Base-by-base conservation (phyloP, 2,888 invertebrate species). In the Rhingia campestris region DNA sequence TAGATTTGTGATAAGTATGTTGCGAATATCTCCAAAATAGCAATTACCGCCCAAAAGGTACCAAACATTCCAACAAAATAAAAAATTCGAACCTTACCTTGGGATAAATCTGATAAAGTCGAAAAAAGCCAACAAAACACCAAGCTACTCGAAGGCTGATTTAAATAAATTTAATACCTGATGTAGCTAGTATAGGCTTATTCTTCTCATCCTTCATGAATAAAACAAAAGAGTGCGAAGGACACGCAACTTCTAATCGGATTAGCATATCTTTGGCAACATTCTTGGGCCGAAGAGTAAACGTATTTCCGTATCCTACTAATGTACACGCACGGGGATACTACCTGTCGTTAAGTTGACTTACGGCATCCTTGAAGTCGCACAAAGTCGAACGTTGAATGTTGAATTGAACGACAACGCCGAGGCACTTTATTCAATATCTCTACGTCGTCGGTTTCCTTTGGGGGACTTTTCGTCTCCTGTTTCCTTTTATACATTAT, bases 371-470 rank as follows among this genome's bases (percentile, higher is more conserved):
- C 35, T 33, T 39, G 7, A 30, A 22, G 22, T 22, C 22, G 22
- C 22, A 22, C 9, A 30, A 12, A 14, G 43, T 59, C 66, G 45
- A 37, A 79, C 47, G 58, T 56, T 51, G 14, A 70, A 43, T 22
- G 22, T 22, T 22, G 22, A 45, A 5, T 12, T 47, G 47, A 47
- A 47, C 10, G 49, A 30, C 47, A 39, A 41, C 58, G 58, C 61
- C 41, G 39, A 61, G 75, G 63, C 51, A 69, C 54, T 69, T 80
- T 80, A 80, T 61, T 80, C 73, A 80, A 80, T 67, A 80, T 67
- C 67, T 12, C 43, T 22, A 22, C n/a, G 43, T 4, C 12, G 3
- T 67, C 35, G 35, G 61, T 80, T 66, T 66, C 79, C 73, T 80
- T 61, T 69, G 49, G 69, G 54, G 73, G 51, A 49, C 43, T 69